These are phyloP conservation scores for Trigoniulus corallinus DNA, from an alignment of 1,140 invertebrate genomes.

Conservation along the genomic window DNA sequence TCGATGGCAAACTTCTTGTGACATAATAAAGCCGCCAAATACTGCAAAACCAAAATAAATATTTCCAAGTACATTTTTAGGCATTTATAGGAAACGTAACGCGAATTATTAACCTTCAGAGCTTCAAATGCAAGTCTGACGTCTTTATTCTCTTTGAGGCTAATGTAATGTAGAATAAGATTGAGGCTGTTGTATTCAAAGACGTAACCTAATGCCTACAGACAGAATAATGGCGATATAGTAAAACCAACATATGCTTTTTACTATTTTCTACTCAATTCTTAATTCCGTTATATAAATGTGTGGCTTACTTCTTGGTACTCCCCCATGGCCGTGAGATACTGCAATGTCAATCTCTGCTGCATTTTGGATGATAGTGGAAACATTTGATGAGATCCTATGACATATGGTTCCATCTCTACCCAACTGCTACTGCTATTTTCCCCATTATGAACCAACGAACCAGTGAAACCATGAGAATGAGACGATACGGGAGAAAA, in stretches of 20 bases:
- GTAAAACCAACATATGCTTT: too few species aligned
- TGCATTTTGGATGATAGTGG: slow-evolving; percentile 70
- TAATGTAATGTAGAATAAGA: slow-evolving; percentile 77
- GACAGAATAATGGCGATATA: slow-evolving; percentile 13
- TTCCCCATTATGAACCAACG: slow-evolving; percentile 13
- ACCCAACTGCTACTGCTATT: slow-evolving; percentile 72
- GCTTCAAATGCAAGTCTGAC: slow-evolving; percentile 88
- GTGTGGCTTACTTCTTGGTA: slow-evolving; percentile 65
- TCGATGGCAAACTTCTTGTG: slow-evolving; percentile 96
- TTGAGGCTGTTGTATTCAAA: slow-evolving; percentile 82
- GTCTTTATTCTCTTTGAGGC: slow-evolving; percentile 70
- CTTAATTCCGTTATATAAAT: neutral
- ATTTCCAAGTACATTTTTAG: slow-evolving; percentile 2
- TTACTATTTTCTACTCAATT: too few species aligned
- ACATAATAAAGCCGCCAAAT: slow-evolving; percentile 77
- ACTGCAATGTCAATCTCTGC: slow-evolving; percentile 80
- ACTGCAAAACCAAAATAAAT: slow-evolving; percentile 40
- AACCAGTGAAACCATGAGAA: too few species aligned
- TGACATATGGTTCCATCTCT: slow-evolving; percentile 70
- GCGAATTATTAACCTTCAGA: slow-evolving; percentile 23
- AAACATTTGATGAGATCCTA: slow-evolving; percentile 67
- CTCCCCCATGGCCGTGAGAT: slow-evolving; percentile 85
- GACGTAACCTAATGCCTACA: slow-evolving; percentile 66
- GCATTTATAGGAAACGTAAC: slow-evolving; percentile 1
- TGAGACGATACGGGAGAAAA: too few species aligned